Percentiles rank a stretch among this genome's conserved stretches.
phyloP scores from a whole-genome alignment of 2,888 invertebrate species.

The Limnephilus auricula region DNA sequence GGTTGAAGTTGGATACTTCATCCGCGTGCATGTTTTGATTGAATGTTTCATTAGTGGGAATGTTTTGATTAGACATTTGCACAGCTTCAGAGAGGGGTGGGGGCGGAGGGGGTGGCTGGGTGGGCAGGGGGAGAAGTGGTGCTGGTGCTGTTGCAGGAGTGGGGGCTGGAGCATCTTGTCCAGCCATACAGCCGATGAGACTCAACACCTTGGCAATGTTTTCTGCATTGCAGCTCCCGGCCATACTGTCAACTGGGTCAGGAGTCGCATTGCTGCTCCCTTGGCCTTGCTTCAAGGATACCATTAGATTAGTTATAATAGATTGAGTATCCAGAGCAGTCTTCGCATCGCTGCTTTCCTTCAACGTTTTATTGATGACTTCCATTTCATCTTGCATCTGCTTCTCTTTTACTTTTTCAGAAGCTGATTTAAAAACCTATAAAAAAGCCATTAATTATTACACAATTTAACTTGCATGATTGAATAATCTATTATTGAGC shows the following conservation, averaged over 20 bases:
- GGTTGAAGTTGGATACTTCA: neutral
- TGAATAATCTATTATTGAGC: neutral
- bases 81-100: neutral
- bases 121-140: neutral
- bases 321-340: slow-evolving; percentile 70
- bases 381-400: slow-evolving; percentile 79
- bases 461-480: neutral
- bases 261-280: neutral
- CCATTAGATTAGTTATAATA: slow-evolving; percentile 81
- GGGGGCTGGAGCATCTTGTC: neutral
- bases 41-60: neutral
- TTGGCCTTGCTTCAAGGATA: slow-evolving; percentile 73
- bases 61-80: slow-evolving; percentile 16
- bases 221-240: slow-evolving; percentile 20
- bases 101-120: neutral
- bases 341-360: slow-evolving; percentile 68
- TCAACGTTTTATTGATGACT: slow-evolving; percentile 75
- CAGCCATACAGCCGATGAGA: slow-evolving; percentile 38
- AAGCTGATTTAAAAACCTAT: slow-evolving; percentile 84
- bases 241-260: neutral
- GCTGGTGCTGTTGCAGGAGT: neutral
- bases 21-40: neutral
- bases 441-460: neutral
- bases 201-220: slow-evolving; percentile 50
- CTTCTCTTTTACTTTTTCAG: slow-evolving; percentile 83